phyloP scores from a whole-genome alignment of 2,113 vertebrate genomes.

The Plectropomus leopardus region DNA sequence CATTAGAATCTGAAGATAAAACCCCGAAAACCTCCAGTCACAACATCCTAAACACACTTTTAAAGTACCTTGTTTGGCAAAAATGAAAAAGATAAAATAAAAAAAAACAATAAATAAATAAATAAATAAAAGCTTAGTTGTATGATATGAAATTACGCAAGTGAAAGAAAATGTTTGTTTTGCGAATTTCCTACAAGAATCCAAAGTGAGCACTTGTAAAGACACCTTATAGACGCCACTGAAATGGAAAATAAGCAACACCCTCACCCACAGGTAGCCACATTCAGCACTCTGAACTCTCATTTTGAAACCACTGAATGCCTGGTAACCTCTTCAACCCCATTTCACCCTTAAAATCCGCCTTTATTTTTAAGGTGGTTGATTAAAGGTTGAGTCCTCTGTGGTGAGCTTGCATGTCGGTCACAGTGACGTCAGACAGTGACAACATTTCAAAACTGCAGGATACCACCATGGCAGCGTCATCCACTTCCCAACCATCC shows the following conservation, averaged over 20 bases:
- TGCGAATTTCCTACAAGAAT: background rate
- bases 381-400: background rate
- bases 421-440: background rate
- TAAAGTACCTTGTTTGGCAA: background rate
- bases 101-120: background rate
- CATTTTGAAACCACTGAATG: slow-evolving; percentile 17
- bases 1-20: background rate
- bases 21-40: background rate
- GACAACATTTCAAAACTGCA: background rate
- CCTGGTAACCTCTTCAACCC: background rate
- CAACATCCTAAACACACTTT: background rate
- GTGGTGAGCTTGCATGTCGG: background rate
- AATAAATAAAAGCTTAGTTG: too few relatives aligned
- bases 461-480: background rate
- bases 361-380: too few relatives aligned
- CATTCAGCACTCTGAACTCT: background rate
- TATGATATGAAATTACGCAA: background rate
- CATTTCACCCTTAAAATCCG: background rate
- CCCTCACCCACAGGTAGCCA: background rate
- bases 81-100: too few relatives aligned
- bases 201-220: background rate
- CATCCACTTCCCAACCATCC: too few relatives aligned
- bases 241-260: background rate
- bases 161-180: background rate
- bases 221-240: background rate